Conservation (phyloP, 2,113 vertebrate genomes). For the Psammodynastes pulverulentus region DNA sequence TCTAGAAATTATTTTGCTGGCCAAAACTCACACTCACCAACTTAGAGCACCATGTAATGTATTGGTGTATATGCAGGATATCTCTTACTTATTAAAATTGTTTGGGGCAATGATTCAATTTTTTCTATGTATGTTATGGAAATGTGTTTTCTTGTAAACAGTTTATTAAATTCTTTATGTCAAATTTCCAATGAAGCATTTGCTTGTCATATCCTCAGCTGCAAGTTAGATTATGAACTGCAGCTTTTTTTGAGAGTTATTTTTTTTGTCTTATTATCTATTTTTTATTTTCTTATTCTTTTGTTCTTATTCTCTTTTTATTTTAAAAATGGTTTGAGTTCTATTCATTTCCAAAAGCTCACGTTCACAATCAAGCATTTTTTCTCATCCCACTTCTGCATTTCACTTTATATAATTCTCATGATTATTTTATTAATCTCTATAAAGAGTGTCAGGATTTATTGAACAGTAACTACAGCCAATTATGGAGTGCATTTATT, state of each 20-base stretch:
- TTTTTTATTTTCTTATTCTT: neutral
- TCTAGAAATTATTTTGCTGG: neutral
- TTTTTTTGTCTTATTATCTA: neutral
- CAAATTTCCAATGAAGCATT: too few relatives aligned
- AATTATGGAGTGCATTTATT: neutral
- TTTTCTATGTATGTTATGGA: neutral
- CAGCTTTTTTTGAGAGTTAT: neutral
- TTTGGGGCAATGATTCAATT: neutral
- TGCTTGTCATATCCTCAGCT: neutral
- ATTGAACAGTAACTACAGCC: neutral
- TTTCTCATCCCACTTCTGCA: neutral
- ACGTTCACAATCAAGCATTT: neutral
- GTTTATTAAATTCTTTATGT: neutral
- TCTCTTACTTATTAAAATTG: neutral
- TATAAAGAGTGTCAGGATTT: neutral
- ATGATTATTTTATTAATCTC: neutral
- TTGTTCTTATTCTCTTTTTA: neutral
- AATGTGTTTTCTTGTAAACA: neutral
- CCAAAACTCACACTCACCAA: neutral
- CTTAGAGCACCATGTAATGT: neutral
- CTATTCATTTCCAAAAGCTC: neutral
- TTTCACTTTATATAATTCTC: neutral
- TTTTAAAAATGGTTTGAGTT: neutral
- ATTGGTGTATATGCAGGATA: neutral
- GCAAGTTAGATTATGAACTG: neutral